Percentiles rank a stretch among this genome's conserved stretches.
Evolutionary conservation across 2,888 invertebrate species (phyloP).

Genomic region (Conus canariensis): DNA sequence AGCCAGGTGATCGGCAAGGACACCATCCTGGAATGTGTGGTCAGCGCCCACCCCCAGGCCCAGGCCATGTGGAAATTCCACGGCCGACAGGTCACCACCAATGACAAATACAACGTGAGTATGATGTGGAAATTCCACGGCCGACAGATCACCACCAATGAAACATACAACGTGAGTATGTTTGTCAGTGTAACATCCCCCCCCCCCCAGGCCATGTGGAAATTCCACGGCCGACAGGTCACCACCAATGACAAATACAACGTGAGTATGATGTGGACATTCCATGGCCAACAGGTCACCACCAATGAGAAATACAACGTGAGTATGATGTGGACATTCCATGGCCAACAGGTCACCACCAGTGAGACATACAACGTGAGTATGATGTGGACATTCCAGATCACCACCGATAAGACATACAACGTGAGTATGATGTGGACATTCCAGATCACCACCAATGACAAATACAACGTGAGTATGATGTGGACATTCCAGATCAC

Average conservation of each 20-base stretch:
- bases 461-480: slow-evolving; percentile 55
- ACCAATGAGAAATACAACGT: not conserved
- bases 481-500: slow-evolving; percentile 65
- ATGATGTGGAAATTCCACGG: slow-evolving; percentile 65
- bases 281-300: not conserved
- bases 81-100: slow-evolving; percentile 56
- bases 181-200: slow-evolving; percentile 48
- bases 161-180: slow-evolving; percentile 55
- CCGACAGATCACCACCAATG: slow-evolving; percentile 53
- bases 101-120: slow-evolving; percentile 56
- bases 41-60: slow-evolving; percentile 70
- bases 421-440: slow-evolving; percentile 62
- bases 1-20: slow-evolving; percentile 68
- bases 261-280: slow-evolving; percentile 41
- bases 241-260: slow-evolving; percentile 55
- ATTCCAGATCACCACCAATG: slow-evolving; percentile 56
- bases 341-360: slow-evolving; percentile 58
- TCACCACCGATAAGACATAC: slow-evolving; percentile 57
- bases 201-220: slow-evolving; percentile 67
- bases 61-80: slow-evolving; percentile 65
- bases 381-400: slow-evolving; percentile 61
- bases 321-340: slow-evolving; percentile 60
- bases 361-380: slow-evolving; percentile 56
- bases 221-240: slow-evolving; percentile 57
- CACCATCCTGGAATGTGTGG: slow-evolving; percentile 72